Evolutionary conservation across 2,797 vertebrate genomes (phyloP), one percentile per base, ranked within the genome.

Genomic region (Pelobates cultripes): DNA sequence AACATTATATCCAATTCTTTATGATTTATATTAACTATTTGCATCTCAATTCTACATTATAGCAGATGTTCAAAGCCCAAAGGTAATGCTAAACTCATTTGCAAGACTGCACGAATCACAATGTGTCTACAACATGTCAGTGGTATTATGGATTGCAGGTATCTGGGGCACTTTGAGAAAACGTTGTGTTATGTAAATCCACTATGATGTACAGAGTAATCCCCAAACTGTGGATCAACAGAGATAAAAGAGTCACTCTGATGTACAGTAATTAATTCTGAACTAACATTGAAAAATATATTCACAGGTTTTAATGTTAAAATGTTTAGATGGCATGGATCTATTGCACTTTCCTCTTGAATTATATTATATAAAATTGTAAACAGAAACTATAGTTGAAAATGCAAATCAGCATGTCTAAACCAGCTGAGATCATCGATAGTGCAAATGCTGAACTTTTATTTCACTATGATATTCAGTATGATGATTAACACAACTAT

Each of bases 161-260:
- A 43, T 79, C 81, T 15, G 8, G 66, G 76, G 66, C 40, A 67
- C 55, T 47, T 53, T n/a, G 72, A 83, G 77, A 64, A 70, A 79
- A 79, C 64, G 71, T 70, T 78, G 73, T 74, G 64, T 57, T 83
- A 75, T 75, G 72, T 79, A 75, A 83, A 79, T 83, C 77, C 66
- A 69, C 60, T 79, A 71, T 63, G 28, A 17, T 53, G 76, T 17
- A 43, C 12, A 43, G 12, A 41, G n/a, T 55, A 83, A 71, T 81
- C 74, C 79, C 57, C 44, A 43, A 55, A 83, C 77, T 63, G 72
- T 40, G 72, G 73, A 42, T 63, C 55, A 14, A 66, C 17, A 63
- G 43, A 70, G 71, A 75, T 75, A 83, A 28, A 28, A 61, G 66
- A 51, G 44, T 40, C 43, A 43, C 2, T 13, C 3, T 53, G 71